A percentile compares a stretch with the other conserved stretches of the same genome.
phyloP scores from a whole-genome alignment of 2,113 vertebrate species.

The Pan paniscus region DNA sequence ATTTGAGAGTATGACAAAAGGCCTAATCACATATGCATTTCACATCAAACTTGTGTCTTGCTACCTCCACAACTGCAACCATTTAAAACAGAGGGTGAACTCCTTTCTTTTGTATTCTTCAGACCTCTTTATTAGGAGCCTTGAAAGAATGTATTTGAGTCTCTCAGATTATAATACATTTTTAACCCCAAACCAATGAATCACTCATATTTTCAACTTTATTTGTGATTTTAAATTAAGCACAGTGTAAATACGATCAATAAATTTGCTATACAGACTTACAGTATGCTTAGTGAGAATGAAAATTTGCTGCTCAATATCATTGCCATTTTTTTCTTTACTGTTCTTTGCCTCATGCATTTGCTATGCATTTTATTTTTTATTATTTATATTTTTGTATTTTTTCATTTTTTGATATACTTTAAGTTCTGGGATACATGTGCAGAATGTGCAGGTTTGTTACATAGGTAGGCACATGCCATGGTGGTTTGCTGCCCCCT shows the following conservation, averaged over 20 bases:
- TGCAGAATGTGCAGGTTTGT: too few relatives aligned
- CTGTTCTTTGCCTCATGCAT: neutral
- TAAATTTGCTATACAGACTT: neutral
- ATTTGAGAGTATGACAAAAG: neutral
- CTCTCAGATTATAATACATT: neutral
- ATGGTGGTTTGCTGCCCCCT: too few relatives aligned
- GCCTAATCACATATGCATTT: neutral
- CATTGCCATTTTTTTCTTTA: neutral
- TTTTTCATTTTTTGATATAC: too few relatives aligned
- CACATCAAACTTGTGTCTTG: neutral
- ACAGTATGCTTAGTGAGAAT: neutral
- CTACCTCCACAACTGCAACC: neutral
- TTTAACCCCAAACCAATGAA: neutral
- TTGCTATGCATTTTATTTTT: neutral
- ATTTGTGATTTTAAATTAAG: conserved; percentile 3
- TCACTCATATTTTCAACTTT: neutral
- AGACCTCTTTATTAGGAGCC: neutral
- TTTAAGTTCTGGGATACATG: too few relatives aligned
- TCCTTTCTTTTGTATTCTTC: neutral
- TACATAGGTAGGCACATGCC: too few relatives aligned
- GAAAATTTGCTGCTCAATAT: neutral
- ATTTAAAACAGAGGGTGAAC: neutral
- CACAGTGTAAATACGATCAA: neutral
- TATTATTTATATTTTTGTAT: too few relatives aligned
- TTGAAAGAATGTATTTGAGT: neutral